Evolutionary conservation across 2,113 vertebrate genomes (phyloP), one percentile per base, ranked within the genome.

Genomic region (Tyrannus savana): DNA sequence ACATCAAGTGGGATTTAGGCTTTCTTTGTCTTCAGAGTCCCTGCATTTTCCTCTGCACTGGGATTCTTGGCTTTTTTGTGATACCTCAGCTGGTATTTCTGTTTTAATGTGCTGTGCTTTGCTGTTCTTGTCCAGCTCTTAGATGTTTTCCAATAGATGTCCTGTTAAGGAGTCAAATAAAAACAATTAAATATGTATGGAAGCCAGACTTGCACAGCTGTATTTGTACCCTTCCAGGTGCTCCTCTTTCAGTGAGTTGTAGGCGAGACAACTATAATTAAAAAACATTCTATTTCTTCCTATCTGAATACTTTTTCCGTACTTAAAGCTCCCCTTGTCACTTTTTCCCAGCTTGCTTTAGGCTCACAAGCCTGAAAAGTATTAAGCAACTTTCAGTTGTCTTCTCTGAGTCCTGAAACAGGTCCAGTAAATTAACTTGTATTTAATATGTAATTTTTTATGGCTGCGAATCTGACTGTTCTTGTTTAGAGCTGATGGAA

Each of bases 121-220:
- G 14, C 31, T 89, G 79, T 84, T 76, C 73, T 92, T 89, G 15
- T 91, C n/a, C 53, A 88, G 31, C 14, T 81, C 46, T 90, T 87
- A 58, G 21, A 72, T 41, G 14, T 84, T 90, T 96, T 96, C 24
- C 52, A 77, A 33, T 84, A 77, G 56, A 76, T 68, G 17, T 92
- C 31, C 41, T 66, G 27, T 63, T 69, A 63, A 73, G 41, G 53
- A 89, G 25, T 90, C 62, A 84, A 87, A 63, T 39, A 79, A 84
- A 84, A 81, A 14, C 60, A 88, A 58, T 84, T 74, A 91, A 77
- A 63, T 60, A 69, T 47, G 6, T 79, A 12, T 74, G n/a, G 71
- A 93, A 82, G 46, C n/a, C 49, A 94, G 91, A 83, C 31, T 84
- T 89, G 59, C 39, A 84, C 89, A 97, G 90, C 80, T 96, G 68